Evolutionary conservation across 2,797 vertebrate species (phyloP), one percentile per base, ranked within the genome.

Genomic region (Microctenopoma lineatum): DNA sequence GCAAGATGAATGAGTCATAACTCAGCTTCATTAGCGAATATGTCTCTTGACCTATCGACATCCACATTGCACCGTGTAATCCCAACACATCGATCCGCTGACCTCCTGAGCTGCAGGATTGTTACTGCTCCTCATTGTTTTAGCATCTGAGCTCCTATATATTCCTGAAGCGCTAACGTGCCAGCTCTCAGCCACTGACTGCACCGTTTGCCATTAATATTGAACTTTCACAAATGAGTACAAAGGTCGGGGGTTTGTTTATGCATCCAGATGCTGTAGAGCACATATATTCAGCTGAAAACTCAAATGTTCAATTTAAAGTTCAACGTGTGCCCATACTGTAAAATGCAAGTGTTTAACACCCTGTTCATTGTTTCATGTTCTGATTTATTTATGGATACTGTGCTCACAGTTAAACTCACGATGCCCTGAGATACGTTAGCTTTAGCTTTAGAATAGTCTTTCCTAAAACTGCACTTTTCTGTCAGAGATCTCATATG

Each of bases 21-120:
- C 72, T 89, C 81, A 47, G 84, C 88, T 85, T 90, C 88, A 89
- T 90, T 91, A 90, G 87, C 14, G n/a, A 86, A 79, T 67, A 41
- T 83, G 86, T 79, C 76, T 81, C 72, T 70, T 88, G 86, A 91
- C 88, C 91, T 91, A 89, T 91, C 58, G 84, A 84, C 88, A 85
- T 86, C 72, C 76, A 68, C 87, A 82, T 89, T 42, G 56, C 78
- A 66, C 73, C 60, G 54, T 66, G 77, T 87, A 89, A 89, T 89
- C 84, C 83, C 78, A 1, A 2, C 80, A 75, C 85, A 90, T 90
- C 68, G 89, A 92, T 90, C 71, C 8, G 2, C 62, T 84, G 86
- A 87, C 88, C 89, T 84, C 70, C 50, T 18, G 38, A 78, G 73
- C 65, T 58, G 62, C 67, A 50, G 26, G 47, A 71, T 57, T 82